Evolutionary conservation across 2,113 vertebrate genomes (phyloP).

Genomic region (Xenopus tropicalis): UCB_Xtro_10.0 CM004445.2:68996001-68996500

Average conservation of each 20-base stretch:
- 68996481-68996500: too few relatives aligned
- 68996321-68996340: conserved; percentile 12
- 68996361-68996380: background rate
- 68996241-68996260: conserved; percentile 38
- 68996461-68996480: too few relatives aligned
- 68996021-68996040: conserved; percentile 1
- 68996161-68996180: conserved; percentile 38
- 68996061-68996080: conserved; percentile 19
- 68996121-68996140: conserved; percentile 41
- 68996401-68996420: background rate
- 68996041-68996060: conserved; percentile 28
- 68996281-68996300: conserved; percentile 11
- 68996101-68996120: conserved; percentile 29
- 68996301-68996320: conserved; percentile 10
- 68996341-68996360: background rate
- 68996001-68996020: background rate
- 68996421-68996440: too few relatives aligned
- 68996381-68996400: background rate
- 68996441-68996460: too few relatives aligned
- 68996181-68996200: conserved; percentile 30
- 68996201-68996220: conserved; percentile 33
- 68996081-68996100: conserved; percentile 38
- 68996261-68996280: conserved; percentile 8
- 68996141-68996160: conserved; percentile 39
- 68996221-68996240: conserved; percentile 46